These are phyloP conservation scores for Hydrocynus forskahlii DNA, from an alignment of 2,797 vertebrate genomes.

Conservation along the genomic window DNA sequence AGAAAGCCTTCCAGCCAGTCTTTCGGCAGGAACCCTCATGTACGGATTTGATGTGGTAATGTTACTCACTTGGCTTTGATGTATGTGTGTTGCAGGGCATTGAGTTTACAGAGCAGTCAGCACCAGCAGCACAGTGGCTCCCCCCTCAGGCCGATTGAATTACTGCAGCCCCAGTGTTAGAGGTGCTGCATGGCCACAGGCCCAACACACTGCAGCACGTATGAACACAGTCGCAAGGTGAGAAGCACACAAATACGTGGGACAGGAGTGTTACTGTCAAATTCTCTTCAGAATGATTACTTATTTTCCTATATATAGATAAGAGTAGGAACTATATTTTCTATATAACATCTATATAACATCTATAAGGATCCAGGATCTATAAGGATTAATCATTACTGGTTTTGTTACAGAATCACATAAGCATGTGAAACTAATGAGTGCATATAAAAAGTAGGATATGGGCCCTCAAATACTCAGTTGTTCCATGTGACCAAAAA, in stretches of 20 bases:
- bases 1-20: neutral
- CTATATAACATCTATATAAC: too few relatives aligned
- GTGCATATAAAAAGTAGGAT: too few relatives aligned
- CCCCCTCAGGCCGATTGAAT: constrained; percentile 45
- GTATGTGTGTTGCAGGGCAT: constrained; percentile 54
- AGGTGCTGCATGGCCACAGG: constrained; percentile 69
- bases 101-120: constrained; percentile 30
- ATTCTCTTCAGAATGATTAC: neutral
- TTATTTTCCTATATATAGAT: too few relatives aligned
- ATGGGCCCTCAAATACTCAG: too few relatives aligned
- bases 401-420: too few relatives aligned
- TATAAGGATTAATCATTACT: too few relatives aligned
- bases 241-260: constrained; percentile 12
- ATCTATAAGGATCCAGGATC: too few relatives aligned
- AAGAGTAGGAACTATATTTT: too few relatives aligned
- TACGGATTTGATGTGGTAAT: neutral
- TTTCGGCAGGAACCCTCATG: constrained; percentile 29
- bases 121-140: constrained; percentile 55
- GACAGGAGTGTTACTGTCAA: neutral
- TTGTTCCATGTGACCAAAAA: too few relatives aligned
- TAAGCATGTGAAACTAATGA: too few relatives aligned
- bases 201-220: constrained; percentile 65
- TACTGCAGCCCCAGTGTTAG: constrained; percentile 41
- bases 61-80: constrained; percentile 18
- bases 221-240: constrained; percentile 67